Conservation (phyloP, 2,113 vertebrate genomes). For the Benthochromis sp. region DNA sequence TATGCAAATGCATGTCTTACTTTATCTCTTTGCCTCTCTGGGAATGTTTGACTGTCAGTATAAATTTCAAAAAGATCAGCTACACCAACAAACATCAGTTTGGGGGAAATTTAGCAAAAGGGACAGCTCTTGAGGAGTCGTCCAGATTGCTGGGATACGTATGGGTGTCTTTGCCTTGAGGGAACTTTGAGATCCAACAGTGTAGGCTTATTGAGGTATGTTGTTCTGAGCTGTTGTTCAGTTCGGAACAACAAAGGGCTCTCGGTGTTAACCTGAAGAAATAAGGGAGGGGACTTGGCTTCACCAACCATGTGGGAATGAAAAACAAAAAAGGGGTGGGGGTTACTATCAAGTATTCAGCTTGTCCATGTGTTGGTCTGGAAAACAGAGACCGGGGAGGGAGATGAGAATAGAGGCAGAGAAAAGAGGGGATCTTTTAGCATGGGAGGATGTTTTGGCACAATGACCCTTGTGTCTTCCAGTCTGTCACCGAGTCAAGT, state of each 20-base stretch:
- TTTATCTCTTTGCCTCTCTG: background rate
- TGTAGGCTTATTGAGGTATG: background rate
- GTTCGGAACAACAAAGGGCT: conserved; percentile 35
- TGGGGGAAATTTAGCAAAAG: background rate
- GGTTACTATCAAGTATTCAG: conserved; percentile 20
- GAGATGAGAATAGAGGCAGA: background rate
- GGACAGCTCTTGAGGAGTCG: rapidly evolving
- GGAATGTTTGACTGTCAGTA: background rate
- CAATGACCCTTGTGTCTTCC: conserved; percentile 56
- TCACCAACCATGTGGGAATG: background rate
- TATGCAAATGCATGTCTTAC: background rate
- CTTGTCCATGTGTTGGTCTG: background rate
- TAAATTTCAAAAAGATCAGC: background rate
- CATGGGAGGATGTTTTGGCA: conserved; percentile 23
- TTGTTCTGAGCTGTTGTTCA: background rate
- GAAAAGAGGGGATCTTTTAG: background rate
- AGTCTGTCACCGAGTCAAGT: conserved; percentile 1
- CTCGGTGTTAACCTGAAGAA: conserved; percentile 52
- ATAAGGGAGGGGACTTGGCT: background rate
- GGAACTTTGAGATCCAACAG: background rate
- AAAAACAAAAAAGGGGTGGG: background rate
- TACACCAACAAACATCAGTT: background rate
- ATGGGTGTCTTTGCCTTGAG: background rate
- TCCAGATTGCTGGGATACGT: background rate
- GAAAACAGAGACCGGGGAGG: background rate